Conservation (phyloP, 1,140 invertebrate genomes). For the Drosophila leontia region DNA sequence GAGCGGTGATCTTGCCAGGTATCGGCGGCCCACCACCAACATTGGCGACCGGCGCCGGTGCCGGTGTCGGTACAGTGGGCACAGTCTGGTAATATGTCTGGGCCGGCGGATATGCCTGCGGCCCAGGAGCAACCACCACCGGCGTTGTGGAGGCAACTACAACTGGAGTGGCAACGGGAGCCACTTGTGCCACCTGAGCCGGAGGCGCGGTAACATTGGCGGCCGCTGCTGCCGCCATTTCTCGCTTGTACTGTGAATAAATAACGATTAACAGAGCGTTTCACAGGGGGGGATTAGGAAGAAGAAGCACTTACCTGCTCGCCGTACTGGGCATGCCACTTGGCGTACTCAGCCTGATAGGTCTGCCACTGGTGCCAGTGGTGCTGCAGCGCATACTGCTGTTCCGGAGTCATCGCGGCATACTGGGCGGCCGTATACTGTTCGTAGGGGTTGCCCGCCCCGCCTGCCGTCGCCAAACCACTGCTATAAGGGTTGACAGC, state of each 20-base stretch:
- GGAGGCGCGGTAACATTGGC: neutral
- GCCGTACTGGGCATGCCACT: conserved; percentile 93
- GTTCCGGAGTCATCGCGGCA: conserved; percentile 85
- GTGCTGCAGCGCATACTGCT: conserved; percentile 87
- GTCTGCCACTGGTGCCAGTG: conserved; percentile 94
- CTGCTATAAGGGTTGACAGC: conserved; percentile 55
- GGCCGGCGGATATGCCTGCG: conserved; percentile 47
- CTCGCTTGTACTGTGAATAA: conserved; percentile 74
- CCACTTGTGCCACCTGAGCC: conserved; percentile 7
- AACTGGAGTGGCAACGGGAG: conserved; percentile 8
- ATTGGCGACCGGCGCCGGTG: neutral
- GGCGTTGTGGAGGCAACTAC: conserved; percentile 6
- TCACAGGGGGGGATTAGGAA: neutral
- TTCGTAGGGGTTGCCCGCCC: conserved; percentile 76
- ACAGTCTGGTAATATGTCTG: conserved; percentile 25
- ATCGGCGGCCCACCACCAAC: neutral
- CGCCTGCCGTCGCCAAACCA: conserved; percentile 21
- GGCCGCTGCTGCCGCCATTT: conserved; percentile 76
- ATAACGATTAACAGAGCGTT: neutral
- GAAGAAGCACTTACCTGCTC: conserved; percentile 87
- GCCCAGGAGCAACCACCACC: conserved; percentile 4
- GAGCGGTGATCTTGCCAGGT: conserved; percentile 68
- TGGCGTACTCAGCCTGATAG: conserved; percentile 93
- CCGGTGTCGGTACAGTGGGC: conserved; percentile 42
- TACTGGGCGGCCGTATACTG: conserved; percentile 90